Evolutionary conservation across 2,797 vertebrate species (phyloP), one percentile per base, ranked within the genome.

Genomic region (Sebastes flavidus): DNA sequence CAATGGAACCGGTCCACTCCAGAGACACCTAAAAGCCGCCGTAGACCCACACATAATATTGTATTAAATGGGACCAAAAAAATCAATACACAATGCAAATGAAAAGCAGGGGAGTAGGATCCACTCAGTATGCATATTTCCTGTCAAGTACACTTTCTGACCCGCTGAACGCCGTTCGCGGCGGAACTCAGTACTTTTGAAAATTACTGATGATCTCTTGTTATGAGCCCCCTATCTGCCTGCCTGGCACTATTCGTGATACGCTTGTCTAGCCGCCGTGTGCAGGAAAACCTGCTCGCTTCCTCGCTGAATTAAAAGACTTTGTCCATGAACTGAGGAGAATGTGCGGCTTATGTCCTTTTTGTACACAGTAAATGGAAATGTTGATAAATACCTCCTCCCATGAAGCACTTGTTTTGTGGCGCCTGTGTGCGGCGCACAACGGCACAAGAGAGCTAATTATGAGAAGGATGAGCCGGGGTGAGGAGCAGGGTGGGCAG

Each of bases 111-210:
- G 92, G 94, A 96, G 94, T 95, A 94, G 95, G 94, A 96, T 94
- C 95, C 95, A 96, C 95, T 96, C 95, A 95, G 93, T 96, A 96
- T 96, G 95, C 95, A 96, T 96, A 95, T 96, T 96, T 96, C 90
- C 95, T 96, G 95, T 96, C 96, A 96, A 96, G 95, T 96, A 96
- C 96, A 96, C 95, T 95, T 96, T 96, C 91, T 96, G 96, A 96
- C 95, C 95, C 84, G 82, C 92, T 94, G 94, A 95, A 94, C 90
- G 91, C 87, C 78, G 84, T 91, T 92, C 87, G 81, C 68, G 73
- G 91, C 89, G 78, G 92, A 95, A 95, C 95, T 95, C 94, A 85
- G 91, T 95, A 92, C 94, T 95, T 95, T 90, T 94, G 91, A 94
- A 95, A 95, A 96, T 95, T 94, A 94, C 94, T 89, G 94, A 94